These are phyloP conservation scores for Darevskia mixta DNA, from an alignment of 2,797 vertebrate species.

Conservation along the genomic window DNA sequence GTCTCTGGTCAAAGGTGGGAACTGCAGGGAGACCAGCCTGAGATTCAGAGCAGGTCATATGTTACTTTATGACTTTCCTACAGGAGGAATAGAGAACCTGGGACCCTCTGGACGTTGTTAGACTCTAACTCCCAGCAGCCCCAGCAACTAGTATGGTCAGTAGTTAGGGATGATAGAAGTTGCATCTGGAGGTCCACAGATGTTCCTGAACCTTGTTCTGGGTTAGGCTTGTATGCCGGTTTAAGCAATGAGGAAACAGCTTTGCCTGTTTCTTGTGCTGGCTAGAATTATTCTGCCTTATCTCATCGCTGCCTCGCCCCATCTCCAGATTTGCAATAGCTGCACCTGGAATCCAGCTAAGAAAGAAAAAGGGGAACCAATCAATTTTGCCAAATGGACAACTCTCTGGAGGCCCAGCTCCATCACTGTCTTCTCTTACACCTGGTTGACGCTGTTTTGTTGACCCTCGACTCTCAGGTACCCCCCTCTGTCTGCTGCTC, in stretches of 20 bases:
- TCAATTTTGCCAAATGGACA: neutral
- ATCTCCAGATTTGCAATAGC: neutral
- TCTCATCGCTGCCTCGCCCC: neutral
- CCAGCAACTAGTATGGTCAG: too few species aligned
- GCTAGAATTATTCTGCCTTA: neutral
- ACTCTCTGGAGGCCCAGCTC: neutral
- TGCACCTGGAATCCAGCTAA: too few species aligned
- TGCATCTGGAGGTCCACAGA: too few species aligned
- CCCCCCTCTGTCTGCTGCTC: conserved; percentile 36
- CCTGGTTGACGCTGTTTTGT: neutral
- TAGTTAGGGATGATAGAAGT: too few species aligned
- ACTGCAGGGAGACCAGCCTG: neutral
- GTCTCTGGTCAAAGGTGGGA: neutral
- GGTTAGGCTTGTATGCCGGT: neutral
- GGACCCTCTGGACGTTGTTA: too few species aligned
- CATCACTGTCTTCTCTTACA: conserved; percentile 8
- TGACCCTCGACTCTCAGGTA: conserved; percentile 36
- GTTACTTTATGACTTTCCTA: neutral
- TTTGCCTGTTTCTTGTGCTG: neutral
- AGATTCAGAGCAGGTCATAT: neutral
- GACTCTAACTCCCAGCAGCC: too few species aligned
- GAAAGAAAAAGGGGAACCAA: neutral
- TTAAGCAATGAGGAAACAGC: too few species aligned
- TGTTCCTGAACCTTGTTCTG: neutral
- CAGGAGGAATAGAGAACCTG: too few species aligned